Percentiles rank a stretch among this genome's conserved stretches.
Conservation (phyloP, 2,113 vertebrate genomes). For the Rhinogobius similis region DNA sequence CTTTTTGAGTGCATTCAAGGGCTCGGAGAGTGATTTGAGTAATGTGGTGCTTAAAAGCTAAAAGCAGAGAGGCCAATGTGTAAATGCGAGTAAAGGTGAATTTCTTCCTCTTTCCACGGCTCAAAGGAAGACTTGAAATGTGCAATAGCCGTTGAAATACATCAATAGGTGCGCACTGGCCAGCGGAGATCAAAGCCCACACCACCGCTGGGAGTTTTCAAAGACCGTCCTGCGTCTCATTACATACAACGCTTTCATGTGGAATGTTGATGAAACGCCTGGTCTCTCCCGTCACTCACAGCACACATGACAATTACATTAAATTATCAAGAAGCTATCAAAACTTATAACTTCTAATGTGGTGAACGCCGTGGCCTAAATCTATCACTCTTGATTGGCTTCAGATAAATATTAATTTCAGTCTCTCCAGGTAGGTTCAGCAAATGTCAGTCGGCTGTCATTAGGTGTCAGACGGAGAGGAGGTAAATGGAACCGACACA, state of each 20-base stretch:
- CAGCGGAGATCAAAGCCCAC: slow-evolving; percentile 46
- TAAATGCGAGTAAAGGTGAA: slow-evolving; percentile 36
- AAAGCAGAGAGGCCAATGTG: slow-evolving; percentile 31
- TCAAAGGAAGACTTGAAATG: slow-evolving; percentile 32
- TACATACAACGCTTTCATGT: slow-evolving; percentile 57
- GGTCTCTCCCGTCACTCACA: slow-evolving; percentile 21
- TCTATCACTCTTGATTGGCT: slow-evolving; percentile 4
- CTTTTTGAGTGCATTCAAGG: slow-evolving; percentile 19
- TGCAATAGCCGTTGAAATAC: slow-evolving; percentile 43
- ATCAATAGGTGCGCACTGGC: slow-evolving; percentile 42
- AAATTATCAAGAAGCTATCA: slow-evolving; percentile 7
- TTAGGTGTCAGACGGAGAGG: neutral
- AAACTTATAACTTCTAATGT: slow-evolving; percentile 7
- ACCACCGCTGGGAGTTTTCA: slow-evolving; percentile 49
- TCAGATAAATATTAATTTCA: slow-evolving; percentile 7
- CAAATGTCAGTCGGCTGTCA: slow-evolving; percentile 1
- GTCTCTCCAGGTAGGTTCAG: neutral
- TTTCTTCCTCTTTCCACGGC: slow-evolving; percentile 37
- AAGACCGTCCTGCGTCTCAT: slow-evolving; percentile 56
- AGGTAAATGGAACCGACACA: neutral
- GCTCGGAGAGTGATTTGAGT: slow-evolving; percentile 33
- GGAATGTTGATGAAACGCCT: slow-evolving; percentile 55
- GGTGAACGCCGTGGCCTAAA: neutral
- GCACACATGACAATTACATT: slow-evolving; percentile 32
- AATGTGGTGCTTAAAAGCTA: slow-evolving; percentile 31